Base-by-base conservation (phyloP, 2,113 vertebrate genomes). In the Chaenocephalus aceratus region DNA sequence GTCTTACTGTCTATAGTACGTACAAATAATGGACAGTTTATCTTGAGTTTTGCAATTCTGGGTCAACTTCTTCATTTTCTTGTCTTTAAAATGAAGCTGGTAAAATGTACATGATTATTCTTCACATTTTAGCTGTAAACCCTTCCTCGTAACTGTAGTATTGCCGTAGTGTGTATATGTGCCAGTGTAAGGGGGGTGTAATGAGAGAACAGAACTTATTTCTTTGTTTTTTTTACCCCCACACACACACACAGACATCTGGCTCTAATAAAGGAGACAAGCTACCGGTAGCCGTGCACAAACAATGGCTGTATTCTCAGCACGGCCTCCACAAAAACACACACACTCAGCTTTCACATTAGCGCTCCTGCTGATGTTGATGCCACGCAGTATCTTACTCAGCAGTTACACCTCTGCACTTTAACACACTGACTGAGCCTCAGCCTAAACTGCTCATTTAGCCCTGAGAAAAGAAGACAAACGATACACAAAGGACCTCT, bases 261-360 rank as follows among this genome's bases (percentile, higher is more conserved):
- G 86, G 75, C 53, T 89, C 30, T 84, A 74, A 89, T 87, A 72
- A 61, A 82, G 36, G 45, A 69, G 51, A n/a, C 67, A 52, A 61
- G 64, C 84, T 78, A 18, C 59, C 11, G 57, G 61, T 12, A n/a
- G 67, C 74, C 14, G 15, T 23, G 54, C 56, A 75, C 49, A 80
- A 83, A 86, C 84, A 91, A 86, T 71, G 62, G 60, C 7, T 68
- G 56, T 82, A 75, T 85, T 86, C 82, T 83, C 70, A 85, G 81
- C 82, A 36, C 67, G 60, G 71, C 68, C 66, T 77, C 79, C 61
- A 57, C 52, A 66, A 77, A 73, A 62, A 65, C 71, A 58, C 7
- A 52, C 73, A 75, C 23, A 68, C 34, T 76, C 16, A 41, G 53
- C 46, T 66, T 10, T 26, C 72, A 49, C 73, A 87, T 53, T 54